Evolutionary conservation across 2,797 vertebrate species (phyloP).

Genomic region (Brachyalestes nurse): DNA sequence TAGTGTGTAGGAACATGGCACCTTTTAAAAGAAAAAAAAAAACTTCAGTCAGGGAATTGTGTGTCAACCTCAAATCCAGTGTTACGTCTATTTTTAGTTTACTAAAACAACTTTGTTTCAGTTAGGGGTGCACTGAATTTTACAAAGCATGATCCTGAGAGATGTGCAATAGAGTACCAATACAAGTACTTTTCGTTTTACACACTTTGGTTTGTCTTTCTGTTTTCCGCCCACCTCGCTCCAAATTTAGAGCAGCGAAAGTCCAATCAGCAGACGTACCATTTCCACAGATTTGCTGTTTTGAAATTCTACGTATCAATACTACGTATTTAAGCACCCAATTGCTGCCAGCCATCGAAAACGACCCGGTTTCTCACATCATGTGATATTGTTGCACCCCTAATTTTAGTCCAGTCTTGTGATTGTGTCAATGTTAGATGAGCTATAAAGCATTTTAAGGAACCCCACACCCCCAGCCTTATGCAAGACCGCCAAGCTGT

Average conservation of each 20-base stretch:
- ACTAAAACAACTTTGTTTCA: slow-evolving; percentile 7
- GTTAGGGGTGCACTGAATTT: slow-evolving; percentile 26
- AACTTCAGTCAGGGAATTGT: slow-evolving; percentile 72
- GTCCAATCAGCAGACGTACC: neutral
- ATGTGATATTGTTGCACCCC: neutral
- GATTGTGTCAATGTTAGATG: slow-evolving; percentile 23
- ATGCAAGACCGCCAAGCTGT: slow-evolving; percentile 85
- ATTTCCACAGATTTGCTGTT: neutral
- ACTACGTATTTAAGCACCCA: neutral
- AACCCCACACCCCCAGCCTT: slow-evolving; percentile 78
- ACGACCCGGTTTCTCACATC: neutral
- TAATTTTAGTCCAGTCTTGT: slow-evolving; percentile 7
- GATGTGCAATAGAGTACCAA: neutral
- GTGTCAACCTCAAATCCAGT: slow-evolving; percentile 75
- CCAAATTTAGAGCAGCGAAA: too few species aligned
- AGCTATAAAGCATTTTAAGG: slow-evolving; percentile 22
- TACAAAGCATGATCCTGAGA: neutral
- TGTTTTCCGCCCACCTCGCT: slow-evolving; percentile 45
- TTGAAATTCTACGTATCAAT: neutral
- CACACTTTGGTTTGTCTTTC: neutral
- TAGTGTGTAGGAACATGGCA: slow-evolving; percentile 38
- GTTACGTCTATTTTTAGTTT: slow-evolving; percentile 55
- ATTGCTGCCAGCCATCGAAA: neutral
- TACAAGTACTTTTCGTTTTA: neutral
- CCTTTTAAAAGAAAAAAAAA: slow-evolving; percentile 23